phyloP scores from a whole-genome alignment of 2,888 invertebrate genomes.

The Limenitis camilla region DNA sequence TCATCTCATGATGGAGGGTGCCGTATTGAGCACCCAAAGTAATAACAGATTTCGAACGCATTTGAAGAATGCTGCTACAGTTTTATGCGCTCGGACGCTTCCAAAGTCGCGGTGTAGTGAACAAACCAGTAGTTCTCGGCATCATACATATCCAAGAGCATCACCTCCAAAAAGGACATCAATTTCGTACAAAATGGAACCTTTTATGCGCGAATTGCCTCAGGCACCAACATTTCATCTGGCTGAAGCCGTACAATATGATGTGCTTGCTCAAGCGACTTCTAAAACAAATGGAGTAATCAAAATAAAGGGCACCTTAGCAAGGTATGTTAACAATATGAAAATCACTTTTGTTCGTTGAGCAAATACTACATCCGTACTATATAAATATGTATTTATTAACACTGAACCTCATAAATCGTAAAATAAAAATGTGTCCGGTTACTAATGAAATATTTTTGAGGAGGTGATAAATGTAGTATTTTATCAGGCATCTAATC shows the following conservation, averaged over 20 bases:
- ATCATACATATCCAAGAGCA: slow-evolving; percentile 63
- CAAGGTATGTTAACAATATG: slow-evolving; percentile 44
- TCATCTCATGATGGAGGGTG: slow-evolving; percentile 64
- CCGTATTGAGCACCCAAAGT: slow-evolving; percentile 65
- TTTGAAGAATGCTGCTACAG: slow-evolving; percentile 66
- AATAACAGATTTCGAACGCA: slow-evolving; percentile 63
- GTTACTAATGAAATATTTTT: not conserved
- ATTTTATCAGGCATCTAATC: slow-evolving; percentile 11
- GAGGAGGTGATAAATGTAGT: slow-evolving; percentile 1
- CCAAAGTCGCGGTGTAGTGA: slow-evolving; percentile 64
- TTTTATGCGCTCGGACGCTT: slow-evolving; percentile 62
- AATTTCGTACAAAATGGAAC: slow-evolving; percentile 57
- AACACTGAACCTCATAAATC: not conserved
- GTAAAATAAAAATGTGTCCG: not conserved
- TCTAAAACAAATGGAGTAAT: slow-evolving; percentile 42
- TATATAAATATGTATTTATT: no score
- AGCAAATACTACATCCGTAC: no score
- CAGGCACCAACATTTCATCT: slow-evolving; percentile 36
- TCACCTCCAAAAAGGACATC: slow-evolving; percentile 55
- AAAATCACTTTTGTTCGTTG: not conserved
- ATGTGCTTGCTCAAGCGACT: slow-evolving; percentile 33
- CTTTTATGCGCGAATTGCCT: slow-evolving; percentile 42
- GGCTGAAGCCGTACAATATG: slow-evolving; percentile 37
- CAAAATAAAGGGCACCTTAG: slow-evolving; percentile 56
- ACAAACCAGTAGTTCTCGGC: slow-evolving; percentile 44